phyloP scores from a whole-genome alignment of 2,888 invertebrate species.

The Syrphus vitripennis region DNA sequence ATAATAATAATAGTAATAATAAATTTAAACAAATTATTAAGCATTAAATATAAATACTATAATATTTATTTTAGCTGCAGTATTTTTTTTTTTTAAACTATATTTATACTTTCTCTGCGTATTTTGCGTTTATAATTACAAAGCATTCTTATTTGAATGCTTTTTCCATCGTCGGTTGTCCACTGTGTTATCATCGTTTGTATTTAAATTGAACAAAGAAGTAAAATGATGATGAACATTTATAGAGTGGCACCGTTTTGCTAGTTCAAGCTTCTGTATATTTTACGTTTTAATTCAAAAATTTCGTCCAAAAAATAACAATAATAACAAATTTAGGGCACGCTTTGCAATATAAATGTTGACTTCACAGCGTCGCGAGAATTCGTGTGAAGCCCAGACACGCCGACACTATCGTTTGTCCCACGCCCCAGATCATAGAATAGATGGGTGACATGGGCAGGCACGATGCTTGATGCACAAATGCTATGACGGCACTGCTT shows the following conservation, averaged over 20 bases:
- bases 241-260: not conserved
- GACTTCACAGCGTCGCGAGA: constrained; percentile 91
- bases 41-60: constrained; percentile 68
- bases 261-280: constrained; percentile 21
- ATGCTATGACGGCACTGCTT: constrained; percentile 95
- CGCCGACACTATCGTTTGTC: constrained; percentile 94
- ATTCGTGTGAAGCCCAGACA: constrained; percentile 96
- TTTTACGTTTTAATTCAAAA: constrained; percentile 7
- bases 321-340: constrained; percentile 20
- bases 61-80: constrained; percentile 57
- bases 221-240: not conserved
- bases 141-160: constrained; percentile 44
- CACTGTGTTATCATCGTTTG: not conserved
- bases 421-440: constrained; percentile 96
- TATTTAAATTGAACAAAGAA: not conserved
- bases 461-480: constrained; percentile 95
- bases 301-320: constrained; percentile 33
- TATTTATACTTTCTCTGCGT: constrained; percentile 51
- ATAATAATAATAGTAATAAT: constrained; percentile 56
- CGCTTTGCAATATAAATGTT: constrained; percentile 13
- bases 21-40: constrained; percentile 66
- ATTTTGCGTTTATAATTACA: constrained; percentile 46
- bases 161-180: not conserved
- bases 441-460: constrained; percentile 94
- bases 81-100: constrained; percentile 47